Evolutionary conservation across 2,797 vertebrate genomes (phyloP), one percentile per base, ranked within the genome.

Genomic region (Holocentrus rufus): DNA sequence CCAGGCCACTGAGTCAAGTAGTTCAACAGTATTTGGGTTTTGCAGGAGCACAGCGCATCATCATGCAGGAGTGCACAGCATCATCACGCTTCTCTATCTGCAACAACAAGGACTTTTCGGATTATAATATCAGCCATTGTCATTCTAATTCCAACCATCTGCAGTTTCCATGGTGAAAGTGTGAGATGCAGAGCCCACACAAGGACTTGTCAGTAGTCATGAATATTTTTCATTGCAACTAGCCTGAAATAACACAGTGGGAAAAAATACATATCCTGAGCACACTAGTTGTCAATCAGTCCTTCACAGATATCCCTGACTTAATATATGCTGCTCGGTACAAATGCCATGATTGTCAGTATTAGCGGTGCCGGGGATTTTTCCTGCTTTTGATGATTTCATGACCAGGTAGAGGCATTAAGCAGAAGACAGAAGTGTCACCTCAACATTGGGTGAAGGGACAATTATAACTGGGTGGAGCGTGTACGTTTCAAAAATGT

Each of bases 121-220:
- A 77, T 85, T 89, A 81, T 78, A 85, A 84, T 77, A 83, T 79
- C 77, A 76, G 62, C 85, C 76, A 85, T 86, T 90, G 86, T 87
- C 79, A 81, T 85, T 88, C 52, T 85, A 83, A 89, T 90, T 88
- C 69, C 65, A 74, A 70, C 82, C 83, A 81, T 90, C 85, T 85
- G 81, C 36, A 46, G 89, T 91, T 91, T 87, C 90, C 91, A 91
- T 91, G 88, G 90, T 89, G 88, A 91, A 81, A 77, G 73, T 72
- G 78, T 47, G 82, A 82, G 84, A 72, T 83, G 72, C 82, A 50
- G 83, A 85, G 78, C 85, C 88, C 86, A 83, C 82, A 84, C 67
- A 47, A 68, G 39, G 77, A 81, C 82, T 81, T 79, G 80, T 86
- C 85, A 84, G 82, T 74, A 84, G 80, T 73, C 82, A 81, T 83